Percentiles rank a stretch among this genome's conserved stretches.
phyloP scores from a whole-genome alignment of 2,888 invertebrate genomes.

The Frankliniella intonsa region DNA sequence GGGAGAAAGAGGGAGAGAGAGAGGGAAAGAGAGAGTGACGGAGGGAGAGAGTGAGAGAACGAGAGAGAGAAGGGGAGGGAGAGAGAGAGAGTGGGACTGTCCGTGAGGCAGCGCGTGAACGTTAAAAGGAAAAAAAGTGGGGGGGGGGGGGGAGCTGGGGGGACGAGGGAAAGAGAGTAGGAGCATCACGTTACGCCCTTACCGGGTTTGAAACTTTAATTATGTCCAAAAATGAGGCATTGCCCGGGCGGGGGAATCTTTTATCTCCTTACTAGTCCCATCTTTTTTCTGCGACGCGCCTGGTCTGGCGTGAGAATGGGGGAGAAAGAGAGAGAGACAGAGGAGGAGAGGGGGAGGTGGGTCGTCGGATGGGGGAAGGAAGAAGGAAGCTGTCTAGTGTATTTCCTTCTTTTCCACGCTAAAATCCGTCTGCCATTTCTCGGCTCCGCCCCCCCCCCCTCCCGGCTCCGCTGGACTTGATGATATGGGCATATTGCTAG shows the following conservation, averaged over 20 bases:
- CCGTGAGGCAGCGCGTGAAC: background rate
- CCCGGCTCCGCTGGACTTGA: no score
- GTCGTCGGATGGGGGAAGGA: no score
- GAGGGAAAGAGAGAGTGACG: background rate
- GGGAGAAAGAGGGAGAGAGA: background rate
- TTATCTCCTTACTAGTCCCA: background rate
- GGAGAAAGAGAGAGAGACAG: no score
- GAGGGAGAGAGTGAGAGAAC: background rate
- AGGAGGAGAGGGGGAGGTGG: no score
- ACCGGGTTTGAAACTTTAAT: slow-evolving; percentile 15
- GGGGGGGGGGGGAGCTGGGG: background rate
- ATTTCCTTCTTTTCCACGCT: no score
- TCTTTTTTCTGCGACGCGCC: no score
- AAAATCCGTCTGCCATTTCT: no score
- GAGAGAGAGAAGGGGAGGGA: background rate
- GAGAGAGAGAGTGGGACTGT: background rate
- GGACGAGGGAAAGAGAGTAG: background rate
- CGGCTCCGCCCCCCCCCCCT: no score
- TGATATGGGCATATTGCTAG: no score
- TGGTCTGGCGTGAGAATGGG: no score
- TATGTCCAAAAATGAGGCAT: slow-evolving; percentile 10
- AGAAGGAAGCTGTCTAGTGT: no score
- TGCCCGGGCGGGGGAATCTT: background rate
- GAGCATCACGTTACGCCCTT: background rate
- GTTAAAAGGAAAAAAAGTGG: background rate